Evolutionary conservation across 2,888 invertebrate genomes (phyloP).

Genomic region (Strigamia transsilvanica): DNA sequence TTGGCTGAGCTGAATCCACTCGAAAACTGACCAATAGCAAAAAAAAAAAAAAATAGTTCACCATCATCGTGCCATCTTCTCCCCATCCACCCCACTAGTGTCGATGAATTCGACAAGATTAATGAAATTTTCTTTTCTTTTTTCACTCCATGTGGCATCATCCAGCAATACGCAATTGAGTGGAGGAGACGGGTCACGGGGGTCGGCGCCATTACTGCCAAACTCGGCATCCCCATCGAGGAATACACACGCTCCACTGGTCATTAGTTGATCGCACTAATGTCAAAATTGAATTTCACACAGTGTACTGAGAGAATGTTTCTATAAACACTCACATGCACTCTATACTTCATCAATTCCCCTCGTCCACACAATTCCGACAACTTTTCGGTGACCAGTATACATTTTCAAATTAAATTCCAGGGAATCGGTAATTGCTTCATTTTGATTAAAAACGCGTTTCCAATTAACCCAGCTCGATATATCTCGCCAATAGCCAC

Average conservation of each 20-base stretch:
- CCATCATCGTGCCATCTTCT: background rate
- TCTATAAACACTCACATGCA: background rate
- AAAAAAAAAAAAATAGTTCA: background rate
- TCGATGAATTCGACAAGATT: slow-evolving; percentile 44
- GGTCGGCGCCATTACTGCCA: slow-evolving; percentile 8
- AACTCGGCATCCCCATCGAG: background rate
- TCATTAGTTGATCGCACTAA: slow-evolving; percentile 3
- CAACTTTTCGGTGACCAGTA: background rate
- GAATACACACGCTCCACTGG: slow-evolving; percentile 8
- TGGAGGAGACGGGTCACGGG: background rate
- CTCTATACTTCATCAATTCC: background rate
- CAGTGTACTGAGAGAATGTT: background rate
- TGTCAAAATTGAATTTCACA: slow-evolving; percentile 3
- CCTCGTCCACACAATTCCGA: background rate
- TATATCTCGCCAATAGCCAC: no score
- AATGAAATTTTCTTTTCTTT: slow-evolving; percentile 48
- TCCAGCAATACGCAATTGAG: background rate
- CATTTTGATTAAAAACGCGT: no score
- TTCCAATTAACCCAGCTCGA: no score
- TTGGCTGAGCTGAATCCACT: background rate
- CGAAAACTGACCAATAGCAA: background rate
- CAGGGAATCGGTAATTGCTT: no score
- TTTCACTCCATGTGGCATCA: background rate
- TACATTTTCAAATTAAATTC: no score
- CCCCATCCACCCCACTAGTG: background rate